Conservation (phyloP, 2,888 invertebrate species). For the Clivina fossor region DNA sequence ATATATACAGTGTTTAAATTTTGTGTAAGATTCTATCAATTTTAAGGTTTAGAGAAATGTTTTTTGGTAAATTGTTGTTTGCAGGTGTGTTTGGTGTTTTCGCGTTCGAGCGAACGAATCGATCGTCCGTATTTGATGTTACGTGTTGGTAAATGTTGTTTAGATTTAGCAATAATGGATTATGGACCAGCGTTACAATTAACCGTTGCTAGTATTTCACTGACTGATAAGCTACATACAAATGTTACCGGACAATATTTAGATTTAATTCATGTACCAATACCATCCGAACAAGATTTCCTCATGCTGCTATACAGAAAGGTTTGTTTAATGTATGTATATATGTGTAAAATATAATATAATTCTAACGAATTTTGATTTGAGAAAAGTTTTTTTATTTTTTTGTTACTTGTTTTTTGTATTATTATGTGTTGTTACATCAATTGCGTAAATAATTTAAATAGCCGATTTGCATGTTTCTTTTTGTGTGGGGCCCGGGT, state of each 20-base stretch:
- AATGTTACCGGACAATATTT: conserved; percentile 74
- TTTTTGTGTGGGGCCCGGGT: no score
- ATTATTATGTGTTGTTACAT: no score
- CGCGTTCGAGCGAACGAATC: conserved; percentile 63
- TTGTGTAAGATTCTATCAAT: conserved; percentile 2
- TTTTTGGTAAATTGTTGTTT: conserved; percentile 35
- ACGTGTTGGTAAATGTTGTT: conserved; percentile 66
- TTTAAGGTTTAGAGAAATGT: background rate
- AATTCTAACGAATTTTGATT: no score
- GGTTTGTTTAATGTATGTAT: conserved; percentile 52
- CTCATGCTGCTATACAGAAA: conserved; percentile 75
- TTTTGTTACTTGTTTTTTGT: no score
- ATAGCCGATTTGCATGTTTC: no score
- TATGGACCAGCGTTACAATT: conserved; percentile 78
- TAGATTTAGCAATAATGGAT: conserved; percentile 76
- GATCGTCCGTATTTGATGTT: conserved; percentile 76
- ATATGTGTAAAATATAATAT: background rate
- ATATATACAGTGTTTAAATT: background rate
- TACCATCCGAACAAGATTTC: conserved; percentile 61
- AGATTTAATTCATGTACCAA: conserved; percentile 67
- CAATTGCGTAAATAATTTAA: no score
- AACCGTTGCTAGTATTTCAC: conserved; percentile 62
- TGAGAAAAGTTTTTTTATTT: no score
- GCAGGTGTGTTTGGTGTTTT: conserved; percentile 67
- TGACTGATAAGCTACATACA: conserved; percentile 77